Conservation (phyloP, 1,140 invertebrate species). For the Scaptodrosophila lebanonensis region DNA sequence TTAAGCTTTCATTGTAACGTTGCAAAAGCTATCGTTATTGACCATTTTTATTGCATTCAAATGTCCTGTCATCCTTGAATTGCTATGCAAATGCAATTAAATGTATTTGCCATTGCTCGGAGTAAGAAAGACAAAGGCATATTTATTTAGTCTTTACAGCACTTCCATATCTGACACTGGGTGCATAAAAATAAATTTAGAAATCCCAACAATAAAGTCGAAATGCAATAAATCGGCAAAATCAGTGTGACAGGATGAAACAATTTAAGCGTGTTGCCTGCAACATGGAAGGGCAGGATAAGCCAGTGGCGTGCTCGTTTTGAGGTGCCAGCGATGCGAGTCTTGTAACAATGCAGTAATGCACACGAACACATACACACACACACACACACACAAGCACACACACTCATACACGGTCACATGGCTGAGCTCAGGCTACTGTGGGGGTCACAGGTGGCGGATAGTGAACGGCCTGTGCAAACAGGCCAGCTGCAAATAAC, state of each 20-base stretch:
- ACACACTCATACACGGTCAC: not conserved
- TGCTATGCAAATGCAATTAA: not conserved
- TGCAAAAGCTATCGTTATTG: no score
- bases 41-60: no score
- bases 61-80: constrained; percentile 1
- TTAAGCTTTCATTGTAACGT: no score
- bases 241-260: constrained; percentile 72
- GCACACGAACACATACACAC: constrained; percentile 23
- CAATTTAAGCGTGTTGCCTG: constrained; percentile 74
- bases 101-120: not conserved
- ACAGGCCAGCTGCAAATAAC: no score
- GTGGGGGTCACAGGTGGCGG: no score
- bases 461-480: no score
- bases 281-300: no score
- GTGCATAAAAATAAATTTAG: constrained; percentile 53
- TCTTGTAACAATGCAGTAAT: constrained; percentile 58
- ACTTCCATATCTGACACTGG: constrained; percentile 26
- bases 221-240: constrained; percentile 69
- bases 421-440: no score
- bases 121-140: constrained; percentile 30
- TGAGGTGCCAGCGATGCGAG: constrained; percentile 42
- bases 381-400: not conserved
- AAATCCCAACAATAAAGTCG: constrained; percentile 35
- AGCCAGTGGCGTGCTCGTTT: constrained; percentile 34
- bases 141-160: constrained; percentile 63